Conservation (phyloP, 2,113 vertebrate species). For the Crypturellus undulatus region DNA sequence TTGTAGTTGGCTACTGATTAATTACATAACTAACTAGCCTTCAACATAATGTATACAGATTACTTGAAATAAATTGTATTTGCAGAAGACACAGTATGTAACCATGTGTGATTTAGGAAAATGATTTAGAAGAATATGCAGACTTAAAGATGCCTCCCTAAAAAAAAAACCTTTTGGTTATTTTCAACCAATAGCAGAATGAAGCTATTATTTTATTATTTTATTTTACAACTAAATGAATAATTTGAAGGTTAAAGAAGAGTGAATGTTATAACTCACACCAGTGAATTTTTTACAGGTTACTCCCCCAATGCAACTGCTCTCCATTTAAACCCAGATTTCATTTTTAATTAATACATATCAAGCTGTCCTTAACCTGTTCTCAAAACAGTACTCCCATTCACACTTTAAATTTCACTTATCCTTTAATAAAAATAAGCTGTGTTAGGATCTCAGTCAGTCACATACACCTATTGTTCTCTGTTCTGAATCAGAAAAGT, state of each 20-base stretch:
- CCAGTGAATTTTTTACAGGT: constrained; percentile 3
- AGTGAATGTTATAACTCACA: constrained; percentile 5
- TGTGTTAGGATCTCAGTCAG: constrained; percentile 38
- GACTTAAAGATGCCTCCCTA: background rate
- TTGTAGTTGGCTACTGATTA: background rate
- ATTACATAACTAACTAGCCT: background rate
- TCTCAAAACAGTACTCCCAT: constrained; percentile 53
- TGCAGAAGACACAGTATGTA: constrained; percentile 7
- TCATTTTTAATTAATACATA: constrained; percentile 65
- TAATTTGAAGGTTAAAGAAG: constrained; percentile 26
- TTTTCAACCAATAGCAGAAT: background rate
- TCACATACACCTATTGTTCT: constrained; percentile 43
- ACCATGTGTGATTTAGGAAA: background rate
- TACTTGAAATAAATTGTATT: background rate
- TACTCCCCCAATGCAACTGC: constrained; percentile 11
- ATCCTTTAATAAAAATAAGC: constrained; percentile 70
- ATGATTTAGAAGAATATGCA: background rate
- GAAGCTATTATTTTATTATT: background rate
- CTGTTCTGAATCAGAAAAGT: constrained; percentile 51
- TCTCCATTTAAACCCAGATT: constrained; percentile 26
- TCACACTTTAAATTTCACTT: constrained; percentile 55
- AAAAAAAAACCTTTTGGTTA: background rate
- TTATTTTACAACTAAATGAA: constrained; percentile 1
- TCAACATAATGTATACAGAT: background rate
- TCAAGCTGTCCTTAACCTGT: constrained; percentile 44